Conservation (phyloP, 2,888 invertebrate species). For the Drosophila incognita region DNA sequence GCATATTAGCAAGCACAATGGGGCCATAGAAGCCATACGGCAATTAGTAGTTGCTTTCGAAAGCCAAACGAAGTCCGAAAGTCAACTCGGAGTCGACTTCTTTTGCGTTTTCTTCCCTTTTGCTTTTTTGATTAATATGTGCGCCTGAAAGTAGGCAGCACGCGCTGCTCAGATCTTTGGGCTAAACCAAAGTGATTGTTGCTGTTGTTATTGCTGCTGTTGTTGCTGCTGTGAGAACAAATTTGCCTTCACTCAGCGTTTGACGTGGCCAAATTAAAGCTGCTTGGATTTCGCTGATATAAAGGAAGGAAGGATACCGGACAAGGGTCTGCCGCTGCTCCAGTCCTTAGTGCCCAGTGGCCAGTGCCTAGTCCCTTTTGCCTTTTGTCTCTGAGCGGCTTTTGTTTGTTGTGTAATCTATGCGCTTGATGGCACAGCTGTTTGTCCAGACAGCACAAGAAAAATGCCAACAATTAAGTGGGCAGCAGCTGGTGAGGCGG, state of each 20-base stretch:
- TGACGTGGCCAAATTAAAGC: conserved; percentile 77
- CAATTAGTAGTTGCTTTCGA: conserved; percentile 42
- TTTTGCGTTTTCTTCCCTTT: not conserved
- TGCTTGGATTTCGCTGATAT: conserved; percentile 65
- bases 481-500: conserved; percentile 33
- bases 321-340: conserved; percentile 44
- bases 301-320: conserved; percentile 11
- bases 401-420: conserved; percentile 82
- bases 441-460: conserved; percentile 76
- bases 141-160: conserved; percentile 51
- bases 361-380: conserved; percentile 24
- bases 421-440: conserved; percentile 81
- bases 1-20: conserved; percentile 19
- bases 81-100: conserved; percentile 16
- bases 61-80: conserved; percentile 36
- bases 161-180: conserved; percentile 37
- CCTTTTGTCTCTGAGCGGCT: conserved; percentile 72
- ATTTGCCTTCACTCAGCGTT: conserved; percentile 76
- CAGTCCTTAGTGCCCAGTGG: conserved; percentile 21
- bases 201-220: not conserved
- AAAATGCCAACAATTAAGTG: conserved; percentile 81
- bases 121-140: conserved; percentile 71
- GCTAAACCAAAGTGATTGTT: conserved; percentile 6
- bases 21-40: conserved; percentile 24
- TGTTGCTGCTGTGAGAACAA: conserved; percentile 53